Conservation (phyloP, 92 coral and sea anemone species). For the Phenganax marumi region DNA sequence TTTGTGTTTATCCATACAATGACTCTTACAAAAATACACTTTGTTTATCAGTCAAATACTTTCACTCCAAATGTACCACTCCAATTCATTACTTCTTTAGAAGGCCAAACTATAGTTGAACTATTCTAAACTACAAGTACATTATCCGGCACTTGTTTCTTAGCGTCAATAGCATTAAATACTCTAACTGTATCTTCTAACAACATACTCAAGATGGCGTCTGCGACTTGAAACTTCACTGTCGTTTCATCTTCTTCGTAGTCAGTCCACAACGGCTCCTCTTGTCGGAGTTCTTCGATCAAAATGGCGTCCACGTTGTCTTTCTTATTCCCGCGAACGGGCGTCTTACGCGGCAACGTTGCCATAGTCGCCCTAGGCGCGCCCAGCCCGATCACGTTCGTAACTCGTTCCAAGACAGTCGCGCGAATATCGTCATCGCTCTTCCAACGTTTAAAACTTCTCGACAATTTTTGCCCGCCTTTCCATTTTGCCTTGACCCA, state of each 20-base stretch:
- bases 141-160: conserved; percentile 29
- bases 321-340: conserved; percentile 87
- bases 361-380: conserved; percentile 83
- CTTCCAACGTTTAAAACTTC: conserved; percentile 67
- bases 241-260: conserved; percentile 94
- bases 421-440: conserved; percentile 70
- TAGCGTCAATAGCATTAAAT: conserved; percentile 77
- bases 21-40: too few relatives aligned
- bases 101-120: background rate
- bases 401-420: conserved; percentile 75
- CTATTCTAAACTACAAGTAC: conserved; percentile 23
- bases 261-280: conserved; percentile 95
- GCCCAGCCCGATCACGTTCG: conserved; percentile 83
- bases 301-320: conserved; percentile 95
- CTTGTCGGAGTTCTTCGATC: conserved; percentile 93
- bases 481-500: conserved; percentile 86
- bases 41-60: too few relatives aligned
- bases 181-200: conserved; percentile 90
- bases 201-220: conserved; percentile 84
- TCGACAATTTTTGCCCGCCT: conserved; percentile 44
- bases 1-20: too few relatives aligned
- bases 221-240: conserved; percentile 97
- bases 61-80: too few relatives aligned
- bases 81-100: background rate
- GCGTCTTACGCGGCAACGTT: conserved; percentile 89